Base-by-base conservation (phyloP, 1,140 invertebrate species). In the Planococcus citri region DNA sequence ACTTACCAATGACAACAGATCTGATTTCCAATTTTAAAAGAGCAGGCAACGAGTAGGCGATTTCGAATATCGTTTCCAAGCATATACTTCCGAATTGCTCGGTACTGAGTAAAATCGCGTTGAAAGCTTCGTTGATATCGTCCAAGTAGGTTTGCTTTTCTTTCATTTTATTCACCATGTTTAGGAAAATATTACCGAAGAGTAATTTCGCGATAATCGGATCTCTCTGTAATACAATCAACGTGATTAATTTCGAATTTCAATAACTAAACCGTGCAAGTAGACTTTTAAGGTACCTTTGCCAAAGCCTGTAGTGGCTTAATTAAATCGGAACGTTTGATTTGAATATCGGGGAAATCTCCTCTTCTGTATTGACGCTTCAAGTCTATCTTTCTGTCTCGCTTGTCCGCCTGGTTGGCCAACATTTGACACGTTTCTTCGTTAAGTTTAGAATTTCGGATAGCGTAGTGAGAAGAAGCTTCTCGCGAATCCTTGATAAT, bases 161-260 rank as follows among this genome's bases (percentile, higher is more conserved):
- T 10, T 24, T 10, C 8, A 64, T 22, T 25, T 64, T 22, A 25
- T 12, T 9, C 2, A 64, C 10, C 21, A 64, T 64, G 10, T 25
- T 20, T 12, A 25, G 22, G 22, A 64, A 64, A 6, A 64, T 24
- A 14, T 64, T 24, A 64, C 6, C 24, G 9, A 64, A 64, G 25
- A 64, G 22, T 64, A 6, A 21, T 25, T 64, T 64, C 3, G 60
- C 60, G 9, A 64, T 64, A 10, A 27, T 6, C 3, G 60, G 22
- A 64, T 64, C 60, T 64, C 60, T 22, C 60, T 64, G 60, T 17
- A 64, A 64, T n/a, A n/a, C n/a, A 64, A 58, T 20, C 6, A 4
- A 58, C 17, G 17, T 8, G 4, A 6, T n/a, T 20, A 58, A n/a
- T 58, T 58, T 58, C 17, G 17, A 58, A 22, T 58, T 58, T 8